A percentile compares a stretch with the other conserved stretches of the same genome.
Conservation (phyloP, 2,888 invertebrate species). For the Onthophagus sagittarius region DNA sequence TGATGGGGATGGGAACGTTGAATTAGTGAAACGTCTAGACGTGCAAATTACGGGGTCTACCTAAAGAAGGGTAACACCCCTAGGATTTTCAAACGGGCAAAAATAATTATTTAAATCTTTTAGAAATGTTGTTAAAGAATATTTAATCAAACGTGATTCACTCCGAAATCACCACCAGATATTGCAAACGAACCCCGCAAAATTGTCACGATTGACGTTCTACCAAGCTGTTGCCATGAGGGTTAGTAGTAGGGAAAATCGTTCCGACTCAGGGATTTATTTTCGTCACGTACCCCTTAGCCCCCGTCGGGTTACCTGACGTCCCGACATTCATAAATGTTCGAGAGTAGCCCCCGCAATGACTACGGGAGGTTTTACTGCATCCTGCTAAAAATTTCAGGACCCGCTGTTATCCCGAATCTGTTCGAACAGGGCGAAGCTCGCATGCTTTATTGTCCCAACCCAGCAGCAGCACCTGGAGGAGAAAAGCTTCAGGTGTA, state of each 20-base stretch:
- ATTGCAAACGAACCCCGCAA: neutral
- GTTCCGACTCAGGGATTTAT: neutral
- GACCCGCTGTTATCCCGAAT: slow-evolving; percentile 32
- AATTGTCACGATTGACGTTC: neutral
- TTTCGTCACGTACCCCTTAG: slow-evolving; percentile 26
- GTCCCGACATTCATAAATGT: slow-evolving; percentile 34
- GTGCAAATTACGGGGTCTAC: neutral
- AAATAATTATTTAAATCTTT: too few relatives aligned
- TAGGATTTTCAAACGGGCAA: neutral
- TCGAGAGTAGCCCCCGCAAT: slow-evolving; percentile 32
- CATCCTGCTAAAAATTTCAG: slow-evolving; percentile 33
- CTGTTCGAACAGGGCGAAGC: slow-evolving; percentile 29
- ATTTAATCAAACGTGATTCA: neutral
- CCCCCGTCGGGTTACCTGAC: slow-evolving; percentile 2
- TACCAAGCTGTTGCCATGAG: neutral
- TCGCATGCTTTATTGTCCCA: slow-evolving; percentile 30
- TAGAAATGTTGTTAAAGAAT: neutral
- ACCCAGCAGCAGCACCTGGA: slow-evolving; percentile 26
- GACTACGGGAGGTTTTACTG: slow-evolving; percentile 33
- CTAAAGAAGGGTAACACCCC: neutral
- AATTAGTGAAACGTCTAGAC: neutral
- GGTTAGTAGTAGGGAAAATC: neutral
- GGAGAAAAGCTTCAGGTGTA: slow-evolving; percentile 8
- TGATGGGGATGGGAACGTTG: neutral
- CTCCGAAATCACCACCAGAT: neutral